Evolutionary conservation across 2,113 vertebrate species (phyloP), one percentile per base, ranked within the genome.

Genomic region (Columbina picui): DNA sequence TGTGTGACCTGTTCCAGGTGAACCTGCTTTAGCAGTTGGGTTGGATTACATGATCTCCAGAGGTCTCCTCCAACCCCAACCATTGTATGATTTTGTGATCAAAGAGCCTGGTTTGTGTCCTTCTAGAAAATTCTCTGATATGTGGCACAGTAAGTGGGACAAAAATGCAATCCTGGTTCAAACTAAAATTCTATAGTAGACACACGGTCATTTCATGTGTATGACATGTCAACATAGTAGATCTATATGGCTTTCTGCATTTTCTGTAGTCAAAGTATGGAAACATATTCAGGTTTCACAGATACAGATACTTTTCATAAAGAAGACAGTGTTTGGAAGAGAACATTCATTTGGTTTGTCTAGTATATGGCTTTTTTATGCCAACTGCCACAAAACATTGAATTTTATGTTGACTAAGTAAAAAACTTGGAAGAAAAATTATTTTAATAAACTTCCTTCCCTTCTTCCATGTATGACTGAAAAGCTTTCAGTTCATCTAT

Each of bases 361-460:
- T 2, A 76, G 30, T 87, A 20, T 38, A 77, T 22, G 29, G 21
- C 14, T 38, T 86, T 94, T 90, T 92, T 86, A 87, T 83, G 88
- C 50, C 73, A 39, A 65, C 34, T 63, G 63, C 32, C 64, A 69
- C 29, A 88, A 88, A 41, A 1, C 11, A 53, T 6, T 53, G 19
- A 64, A 87, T 85, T 85, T 87, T 75, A 39, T 50, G 21, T 14
- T 71, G n/a, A 73, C 21, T 38, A 56, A 67, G 60, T 55, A 63
- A 85, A 91, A 61, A 63, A 14, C 2, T 12, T n/a, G 27, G 34
- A 83, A 76, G 45, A 77, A 80, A 83, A 77, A 83, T 45, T 50
- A 25, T 55, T 80, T 92, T 90, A 61, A 76, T 90, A 80, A 74
- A 30, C n/a, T 61, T 63, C 32, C 5, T 84, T 55, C 11, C 11